Conservation (phyloP, 30 jellyfish, hydroid and myxozoan species). For the Cassiopea xamachana region DNA sequence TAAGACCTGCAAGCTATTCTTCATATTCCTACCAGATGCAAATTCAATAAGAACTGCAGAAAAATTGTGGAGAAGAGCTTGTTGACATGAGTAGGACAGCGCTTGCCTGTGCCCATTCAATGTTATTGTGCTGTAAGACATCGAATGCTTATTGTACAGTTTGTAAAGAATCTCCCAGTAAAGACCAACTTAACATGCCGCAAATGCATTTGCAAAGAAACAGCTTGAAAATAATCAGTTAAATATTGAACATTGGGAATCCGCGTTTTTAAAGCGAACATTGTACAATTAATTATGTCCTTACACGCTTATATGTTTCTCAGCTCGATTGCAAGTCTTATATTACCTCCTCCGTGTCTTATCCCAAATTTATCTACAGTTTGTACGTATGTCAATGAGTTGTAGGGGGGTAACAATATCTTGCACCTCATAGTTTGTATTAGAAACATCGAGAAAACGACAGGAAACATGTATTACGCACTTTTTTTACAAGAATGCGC, state of each 20-base stretch:
- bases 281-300: not conserved
- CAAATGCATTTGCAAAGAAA: not conserved
- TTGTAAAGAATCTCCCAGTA: not conserved
- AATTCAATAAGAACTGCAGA: not conserved
- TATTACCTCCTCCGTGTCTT: too few relatives aligned
- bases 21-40: not conserved
- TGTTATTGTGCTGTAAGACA: not conserved
- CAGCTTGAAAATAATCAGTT: not conserved
- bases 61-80: not conserved
- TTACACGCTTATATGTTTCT: not conserved
- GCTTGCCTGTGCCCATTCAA: not conserved
- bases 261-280: not conserved
- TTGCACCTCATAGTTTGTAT: too few relatives aligned
- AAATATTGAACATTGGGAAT: not conserved
- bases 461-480: too few relatives aligned
- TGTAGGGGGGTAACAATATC: too few relatives aligned
- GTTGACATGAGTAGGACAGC: not conserved
- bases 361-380: too few relatives aligned
- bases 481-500: too few relatives aligned
- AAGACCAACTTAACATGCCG: not conserved
- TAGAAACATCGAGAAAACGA: too few relatives aligned
- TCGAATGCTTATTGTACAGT: not conserved
- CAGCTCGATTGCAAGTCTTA: too few relatives aligned
- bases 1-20: constrained; percentile 1
- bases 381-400: too few relatives aligned